Conservation (phyloP, 2,888 invertebrate species). For the Amorpha juglandis region DNA sequence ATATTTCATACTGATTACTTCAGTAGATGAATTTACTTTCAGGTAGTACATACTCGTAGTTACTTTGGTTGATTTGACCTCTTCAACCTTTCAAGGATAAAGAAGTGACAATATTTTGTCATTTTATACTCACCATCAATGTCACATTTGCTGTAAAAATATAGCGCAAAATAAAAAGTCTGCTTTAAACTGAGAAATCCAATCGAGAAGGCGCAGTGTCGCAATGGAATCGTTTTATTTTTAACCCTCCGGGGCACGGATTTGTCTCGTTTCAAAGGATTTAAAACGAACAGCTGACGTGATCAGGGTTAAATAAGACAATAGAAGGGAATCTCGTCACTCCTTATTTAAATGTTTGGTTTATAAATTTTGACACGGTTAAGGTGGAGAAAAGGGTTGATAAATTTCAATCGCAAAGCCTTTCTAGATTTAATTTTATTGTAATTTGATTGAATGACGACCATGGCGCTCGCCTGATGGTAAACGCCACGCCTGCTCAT, state of each 20-base stretch:
- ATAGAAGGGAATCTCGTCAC: not conserved
- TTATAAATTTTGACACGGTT: not conserved
- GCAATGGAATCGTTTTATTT: constrained; percentile 13
- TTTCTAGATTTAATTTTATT: not conserved
- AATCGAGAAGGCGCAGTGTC: constrained; percentile 3
- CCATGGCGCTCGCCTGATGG: too few species aligned
- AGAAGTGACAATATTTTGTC: too few species aligned
- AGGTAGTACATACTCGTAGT: too few species aligned
- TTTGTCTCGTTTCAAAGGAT: constrained; percentile 16
- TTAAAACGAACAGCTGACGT: constrained; percentile 18
- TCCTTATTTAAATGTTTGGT: constrained; percentile 3
- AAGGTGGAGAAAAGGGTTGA: not conserved
- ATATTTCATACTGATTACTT: too few species aligned
- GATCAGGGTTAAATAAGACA: constrained; percentile 10
- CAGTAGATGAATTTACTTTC: too few species aligned
- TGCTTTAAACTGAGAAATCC: constrained; percentile 3
- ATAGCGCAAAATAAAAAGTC: constrained; percentile 1
- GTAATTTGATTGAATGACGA: too few species aligned
- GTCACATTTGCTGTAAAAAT: not conserved
- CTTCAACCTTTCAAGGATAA: too few species aligned
- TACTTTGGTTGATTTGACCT: too few species aligned
- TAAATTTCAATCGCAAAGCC: not conserved
- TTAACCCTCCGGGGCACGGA: not conserved
- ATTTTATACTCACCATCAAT: not conserved
- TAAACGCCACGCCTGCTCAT: too few species aligned